Evolutionary conservation across 2,888 invertebrate species (phyloP).

Genomic region (Nephrotoma appendiculata): DNA sequence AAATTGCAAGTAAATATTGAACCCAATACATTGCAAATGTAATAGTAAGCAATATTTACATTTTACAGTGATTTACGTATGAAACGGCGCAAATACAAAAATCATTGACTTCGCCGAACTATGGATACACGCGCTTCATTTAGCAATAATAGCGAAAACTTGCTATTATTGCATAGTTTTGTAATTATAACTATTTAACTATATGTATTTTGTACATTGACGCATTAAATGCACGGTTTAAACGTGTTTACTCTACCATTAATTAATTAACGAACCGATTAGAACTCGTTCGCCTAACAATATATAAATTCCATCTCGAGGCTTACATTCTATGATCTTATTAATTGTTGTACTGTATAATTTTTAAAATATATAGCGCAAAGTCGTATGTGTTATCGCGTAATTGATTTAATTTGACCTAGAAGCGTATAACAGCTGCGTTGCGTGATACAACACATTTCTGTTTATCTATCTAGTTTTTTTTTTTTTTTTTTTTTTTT

Average conservation of each 20-base stretch:
- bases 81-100: neutral
- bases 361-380: too few relatives aligned
- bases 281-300: neutral
- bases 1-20: neutral
- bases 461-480: too few relatives aligned
- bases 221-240: neutral
- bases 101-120: neutral
- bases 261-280: neutral
- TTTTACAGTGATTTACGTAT: neutral
- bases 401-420: neutral
- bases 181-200: neutral
- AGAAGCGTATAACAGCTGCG: neutral
- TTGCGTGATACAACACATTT: neutral
- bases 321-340: neutral
- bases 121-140: neutral
- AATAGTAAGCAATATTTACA: neutral
- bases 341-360: too few relatives aligned
- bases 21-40: too few relatives aligned
- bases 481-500: neutral
- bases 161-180: neutral
- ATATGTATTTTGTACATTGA: neutral
- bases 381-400: neutral
- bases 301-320: neutral
- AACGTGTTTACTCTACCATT: neutral
- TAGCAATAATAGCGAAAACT: neutral